Conservation (phyloP, 2,888 invertebrate genomes). For the Tenodera sinensis region DNA sequence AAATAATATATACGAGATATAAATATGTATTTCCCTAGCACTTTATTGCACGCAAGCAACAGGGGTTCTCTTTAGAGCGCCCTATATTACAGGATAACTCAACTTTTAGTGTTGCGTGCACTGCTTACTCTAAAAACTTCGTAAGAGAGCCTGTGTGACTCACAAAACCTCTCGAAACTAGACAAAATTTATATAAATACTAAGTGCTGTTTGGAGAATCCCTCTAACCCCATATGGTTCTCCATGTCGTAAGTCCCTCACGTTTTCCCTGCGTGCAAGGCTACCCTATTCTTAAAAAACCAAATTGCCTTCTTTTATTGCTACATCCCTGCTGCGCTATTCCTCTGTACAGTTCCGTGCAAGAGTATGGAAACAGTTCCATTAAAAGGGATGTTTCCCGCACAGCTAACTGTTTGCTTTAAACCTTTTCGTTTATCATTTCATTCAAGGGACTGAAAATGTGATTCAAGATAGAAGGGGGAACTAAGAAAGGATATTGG, state of each 20-base stretch:
- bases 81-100: too few species aligned
- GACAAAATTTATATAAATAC: neutral
- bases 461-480: too few species aligned
- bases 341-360: neutral
- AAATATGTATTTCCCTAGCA: too few species aligned
- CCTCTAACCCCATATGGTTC: neutral
- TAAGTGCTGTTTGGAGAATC: neutral
- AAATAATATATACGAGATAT: too few species aligned
- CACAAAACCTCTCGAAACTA: neutral
- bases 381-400: neutral
- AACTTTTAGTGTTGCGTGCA: too few species aligned
- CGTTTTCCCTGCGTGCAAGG: neutral
- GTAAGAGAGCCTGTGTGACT: neutral
- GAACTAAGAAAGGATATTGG: too few species aligned
- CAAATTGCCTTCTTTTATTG: constrained; percentile 8
- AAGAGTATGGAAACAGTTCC: neutral
- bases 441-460: too few species aligned
- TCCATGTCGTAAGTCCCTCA: neutral
- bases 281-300: neutral
- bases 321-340: neutral
- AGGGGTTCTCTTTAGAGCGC: too few species aligned
- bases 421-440: too few species aligned
- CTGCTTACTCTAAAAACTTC: neutral
- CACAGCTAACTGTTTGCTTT: too few species aligned
- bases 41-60: too few species aligned